phyloP scores from a whole-genome alignment of 30 jellyfish, hydroid and myxozoan genomes.

The Pelagia noctiluca region DNA sequence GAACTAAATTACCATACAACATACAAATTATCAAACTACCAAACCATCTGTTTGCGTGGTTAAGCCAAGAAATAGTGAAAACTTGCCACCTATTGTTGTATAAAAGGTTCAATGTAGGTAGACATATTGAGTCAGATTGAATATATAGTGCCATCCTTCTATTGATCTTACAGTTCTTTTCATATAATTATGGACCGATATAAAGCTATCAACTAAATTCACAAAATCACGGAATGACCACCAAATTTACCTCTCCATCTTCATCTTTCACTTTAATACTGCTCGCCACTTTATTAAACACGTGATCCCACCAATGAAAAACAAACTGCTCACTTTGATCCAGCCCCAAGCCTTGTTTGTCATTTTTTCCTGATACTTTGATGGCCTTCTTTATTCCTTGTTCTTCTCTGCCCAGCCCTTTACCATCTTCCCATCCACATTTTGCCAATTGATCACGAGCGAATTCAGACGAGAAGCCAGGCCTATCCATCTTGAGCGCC shows the following conservation, averaged over 20 bases:
- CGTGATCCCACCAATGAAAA: slow-evolving; percentile 99
- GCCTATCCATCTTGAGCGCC: slow-evolving; percentile 3
- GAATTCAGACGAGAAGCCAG: not conserved
- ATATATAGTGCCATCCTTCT: too few relatives aligned
- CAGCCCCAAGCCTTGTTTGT: slow-evolving; percentile 88
- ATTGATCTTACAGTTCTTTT: too few relatives aligned
- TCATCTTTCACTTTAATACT: slow-evolving; percentile 54
- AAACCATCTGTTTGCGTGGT: too few relatives aligned
- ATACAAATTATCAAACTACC: too few relatives aligned
- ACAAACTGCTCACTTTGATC: slow-evolving; percentile 86
- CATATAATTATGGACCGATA: too few relatives aligned
- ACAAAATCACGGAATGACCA: too few relatives aligned
- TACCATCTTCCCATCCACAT: slow-evolving; percentile 94
- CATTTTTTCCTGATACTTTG: slow-evolving; percentile 84
- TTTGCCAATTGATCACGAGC: slow-evolving; percentile 61
- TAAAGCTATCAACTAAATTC: too few relatives aligned
- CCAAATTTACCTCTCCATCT: slow-evolving; percentile 74
- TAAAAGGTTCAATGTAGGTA: too few relatives aligned
- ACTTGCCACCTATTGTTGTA: too few relatives aligned
- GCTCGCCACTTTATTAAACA: slow-evolving; percentile 93
- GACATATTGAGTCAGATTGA: too few relatives aligned
- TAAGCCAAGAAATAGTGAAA: too few relatives aligned
- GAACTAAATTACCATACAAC: too few relatives aligned
- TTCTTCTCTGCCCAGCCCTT: slow-evolving; percentile 91
- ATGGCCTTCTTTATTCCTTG: slow-evolving; percentile 91